Conservation (phyloP, 2,888 invertebrate species). For the Cephus pulcher region DNA sequence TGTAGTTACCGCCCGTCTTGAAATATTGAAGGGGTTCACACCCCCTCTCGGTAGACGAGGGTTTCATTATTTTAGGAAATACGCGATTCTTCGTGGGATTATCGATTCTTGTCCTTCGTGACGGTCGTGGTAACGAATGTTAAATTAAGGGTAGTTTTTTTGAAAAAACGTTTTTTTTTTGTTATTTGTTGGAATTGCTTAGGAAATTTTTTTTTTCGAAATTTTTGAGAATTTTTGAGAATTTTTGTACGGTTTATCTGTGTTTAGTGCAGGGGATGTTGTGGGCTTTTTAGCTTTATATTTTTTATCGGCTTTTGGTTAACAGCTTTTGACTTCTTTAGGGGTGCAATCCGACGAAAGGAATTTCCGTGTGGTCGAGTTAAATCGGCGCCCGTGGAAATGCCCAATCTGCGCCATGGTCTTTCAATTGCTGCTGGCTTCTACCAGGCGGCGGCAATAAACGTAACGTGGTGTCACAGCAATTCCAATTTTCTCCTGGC, state of each 20-base stretch:
- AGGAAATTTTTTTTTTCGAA: background rate
- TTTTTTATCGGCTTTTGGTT: background rate
- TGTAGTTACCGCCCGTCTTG: background rate
- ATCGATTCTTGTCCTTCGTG: background rate
- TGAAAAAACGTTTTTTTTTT: background rate
- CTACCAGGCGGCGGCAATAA: conserved; percentile 37
- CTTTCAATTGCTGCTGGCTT: conserved; percentile 31
- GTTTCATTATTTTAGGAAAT: background rate
- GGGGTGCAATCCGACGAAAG: background rate
- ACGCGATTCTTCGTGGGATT: background rate
- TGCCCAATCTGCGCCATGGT: conserved; percentile 28
- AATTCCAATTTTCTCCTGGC: conserved; percentile 47
- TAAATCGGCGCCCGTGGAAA: conserved; percentile 22
- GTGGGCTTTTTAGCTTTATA: background rate
- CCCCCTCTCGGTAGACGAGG: background rate
- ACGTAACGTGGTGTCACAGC: conserved; percentile 39
- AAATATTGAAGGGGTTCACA: background rate
- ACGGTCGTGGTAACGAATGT: background rate
- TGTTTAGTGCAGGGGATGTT: background rate
- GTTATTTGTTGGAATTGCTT: background rate
- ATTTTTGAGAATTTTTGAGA: background rate
- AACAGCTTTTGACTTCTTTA: background rate
- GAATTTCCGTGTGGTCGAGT: background rate
- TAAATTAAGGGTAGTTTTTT: background rate
- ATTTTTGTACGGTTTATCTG: background rate